These are phyloP conservation scores for Leptinotarsa undecemlineata DNA, from an alignment of 1,140 invertebrate species.

Conservation along the genomic window DNA sequence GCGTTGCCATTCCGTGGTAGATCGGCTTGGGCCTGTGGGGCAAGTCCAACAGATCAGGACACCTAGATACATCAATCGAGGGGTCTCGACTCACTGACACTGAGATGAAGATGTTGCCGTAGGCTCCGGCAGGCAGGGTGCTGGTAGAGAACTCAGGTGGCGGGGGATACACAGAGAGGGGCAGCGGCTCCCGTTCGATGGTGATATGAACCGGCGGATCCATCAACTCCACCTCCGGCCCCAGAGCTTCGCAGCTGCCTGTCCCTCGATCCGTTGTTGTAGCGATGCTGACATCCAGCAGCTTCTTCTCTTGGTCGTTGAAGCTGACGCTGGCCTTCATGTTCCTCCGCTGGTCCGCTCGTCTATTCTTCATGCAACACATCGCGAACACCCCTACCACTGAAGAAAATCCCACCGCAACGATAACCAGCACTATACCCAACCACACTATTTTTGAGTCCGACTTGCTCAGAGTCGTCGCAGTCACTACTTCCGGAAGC, in stretches of 20 bases:
- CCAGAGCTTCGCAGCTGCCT: slow-evolving; percentile 64
- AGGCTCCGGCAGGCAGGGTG: slow-evolving; percentile 63
- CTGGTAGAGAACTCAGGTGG: slow-evolving; percentile 69
- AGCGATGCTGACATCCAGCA: slow-evolving; percentile 77
- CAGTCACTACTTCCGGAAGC: slow-evolving; percentile 69
- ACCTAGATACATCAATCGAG: slow-evolving; percentile 63
- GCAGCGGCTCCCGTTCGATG: slow-evolving; percentile 67
- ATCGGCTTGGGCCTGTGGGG: slow-evolving; percentile 63
- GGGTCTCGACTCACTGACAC: slow-evolving; percentile 73
- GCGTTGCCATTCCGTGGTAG: slow-evolving; percentile 55
- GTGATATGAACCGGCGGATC: slow-evolving; percentile 74
- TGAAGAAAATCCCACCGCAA: slow-evolving; percentile 57
- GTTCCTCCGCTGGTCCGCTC: slow-evolving; percentile 65
- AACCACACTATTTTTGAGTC: slow-evolving; percentile 64
- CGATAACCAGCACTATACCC: slow-evolving; percentile 61
- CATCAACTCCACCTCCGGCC: slow-evolving; percentile 55
- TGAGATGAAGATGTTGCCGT: slow-evolving; percentile 76
- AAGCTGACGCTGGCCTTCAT: slow-evolving; percentile 76
- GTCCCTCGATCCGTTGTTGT: slow-evolving; percentile 72
- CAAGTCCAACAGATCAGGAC: slow-evolving; percentile 77
- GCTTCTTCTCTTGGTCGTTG: slow-evolving; percentile 82
- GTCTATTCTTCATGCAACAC: slow-evolving; percentile 62
- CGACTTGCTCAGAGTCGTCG: slow-evolving; percentile 66
- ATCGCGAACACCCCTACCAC: slow-evolving; percentile 60
- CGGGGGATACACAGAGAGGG: slow-evolving; percentile 62